These are phyloP conservation scores for Semibalanus balanoides DNA, from an alignment of 1,140 invertebrate genomes.

Conservation along the genomic window DNA sequence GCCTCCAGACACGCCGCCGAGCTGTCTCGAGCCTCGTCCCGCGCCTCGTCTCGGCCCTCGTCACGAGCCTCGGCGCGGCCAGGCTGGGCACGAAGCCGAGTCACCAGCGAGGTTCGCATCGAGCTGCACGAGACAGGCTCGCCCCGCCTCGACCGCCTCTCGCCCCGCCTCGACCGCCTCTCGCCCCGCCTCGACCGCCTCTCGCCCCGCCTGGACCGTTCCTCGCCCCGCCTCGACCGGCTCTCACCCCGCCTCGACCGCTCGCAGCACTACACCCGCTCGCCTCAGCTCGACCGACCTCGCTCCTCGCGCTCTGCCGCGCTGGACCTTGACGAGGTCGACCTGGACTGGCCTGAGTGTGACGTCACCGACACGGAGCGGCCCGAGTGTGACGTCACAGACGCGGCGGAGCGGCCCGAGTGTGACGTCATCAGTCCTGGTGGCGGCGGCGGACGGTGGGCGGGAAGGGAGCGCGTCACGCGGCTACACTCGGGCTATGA, in stretches of 20 bases:
- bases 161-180: too few species aligned
- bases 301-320: not conserved
- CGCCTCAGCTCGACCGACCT: too few species aligned
- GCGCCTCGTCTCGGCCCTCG: not conserved
- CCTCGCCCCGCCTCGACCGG: too few species aligned
- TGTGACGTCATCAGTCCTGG: not conserved
- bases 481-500: not conserved
- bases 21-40: too few species aligned
- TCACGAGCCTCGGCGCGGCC: not conserved
- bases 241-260: too few species aligned
- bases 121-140: not conserved
- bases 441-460: not conserved
- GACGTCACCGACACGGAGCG: not conserved
- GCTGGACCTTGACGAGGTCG: not conserved
- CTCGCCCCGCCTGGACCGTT: too few species aligned
- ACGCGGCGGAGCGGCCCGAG: not conserved
- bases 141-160: not conserved
- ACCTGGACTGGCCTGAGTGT: not conserved
- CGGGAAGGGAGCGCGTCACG: too few species aligned
- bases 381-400: not conserved
- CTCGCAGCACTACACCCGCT: too few species aligned
- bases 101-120: not conserved
- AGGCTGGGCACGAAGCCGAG: not conserved
- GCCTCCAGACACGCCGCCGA: too few species aligned
- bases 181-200: too few species aligned